These are phyloP conservation scores for Apostichopus parvimensis DNA, from an alignment of 35 echinoderm and acorn worm species.

Conservation along the genomic window DNA sequence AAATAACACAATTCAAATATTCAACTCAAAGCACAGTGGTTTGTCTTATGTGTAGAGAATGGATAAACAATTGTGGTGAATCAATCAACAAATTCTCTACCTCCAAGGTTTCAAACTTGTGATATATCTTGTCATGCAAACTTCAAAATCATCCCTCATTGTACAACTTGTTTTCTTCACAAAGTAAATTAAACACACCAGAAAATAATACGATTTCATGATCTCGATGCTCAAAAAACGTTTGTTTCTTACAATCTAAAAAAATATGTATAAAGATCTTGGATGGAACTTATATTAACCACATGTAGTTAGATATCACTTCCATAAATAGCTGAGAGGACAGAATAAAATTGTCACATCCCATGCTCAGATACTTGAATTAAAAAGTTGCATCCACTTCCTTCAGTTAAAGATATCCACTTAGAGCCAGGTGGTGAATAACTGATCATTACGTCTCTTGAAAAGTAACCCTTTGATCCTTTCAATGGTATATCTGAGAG, in stretches of 20 bases:
- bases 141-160: too few relatives aligned
- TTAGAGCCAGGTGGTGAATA: neutral
- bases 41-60: too few relatives aligned
- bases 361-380: neutral
- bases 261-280: conserved; percentile 1
- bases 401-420: neutral
- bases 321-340: neutral
- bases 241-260: neutral
- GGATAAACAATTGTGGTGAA: too few relatives aligned
- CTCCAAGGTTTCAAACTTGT: too few relatives aligned
- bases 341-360: neutral
- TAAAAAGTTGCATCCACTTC: neutral
- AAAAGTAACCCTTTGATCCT: neutral
- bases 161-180: too few relatives aligned
- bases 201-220: neutral
- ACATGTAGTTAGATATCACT: neutral
- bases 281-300: neutral
- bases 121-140: too few relatives aligned
- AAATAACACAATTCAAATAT: too few relatives aligned
- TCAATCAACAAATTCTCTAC: too few relatives aligned
- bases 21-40: too few relatives aligned
- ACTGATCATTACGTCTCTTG: neutral
- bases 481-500: too few relatives aligned
- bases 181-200: too few relatives aligned
- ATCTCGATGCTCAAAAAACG: neutral